Percentiles rank a stretch among this genome's conserved stretches.
These are phyloP conservation scores for Poecilia gillii DNA, from an alignment of 2,797 vertebrate genomes.

Conservation along the genomic window DNA sequence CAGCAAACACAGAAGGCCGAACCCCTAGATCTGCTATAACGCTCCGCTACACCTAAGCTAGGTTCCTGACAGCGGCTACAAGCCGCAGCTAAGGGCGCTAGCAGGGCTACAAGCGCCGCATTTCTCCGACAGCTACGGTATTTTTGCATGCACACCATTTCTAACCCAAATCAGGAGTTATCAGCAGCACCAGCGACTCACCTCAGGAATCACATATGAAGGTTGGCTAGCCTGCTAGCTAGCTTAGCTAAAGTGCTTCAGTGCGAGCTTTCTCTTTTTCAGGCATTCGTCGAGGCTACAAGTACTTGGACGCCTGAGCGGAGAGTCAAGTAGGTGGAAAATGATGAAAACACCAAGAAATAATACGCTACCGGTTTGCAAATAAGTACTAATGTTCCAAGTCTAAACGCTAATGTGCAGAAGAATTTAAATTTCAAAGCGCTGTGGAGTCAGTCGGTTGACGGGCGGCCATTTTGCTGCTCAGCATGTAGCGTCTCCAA, in stretches of 20 bases:
- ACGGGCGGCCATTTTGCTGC: conserved; percentile 88
- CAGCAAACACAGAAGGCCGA: conserved; percentile 21
- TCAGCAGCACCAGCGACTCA: conserved; percentile 78
- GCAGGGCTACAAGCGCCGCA: not conserved
- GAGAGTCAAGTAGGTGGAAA: conserved; percentile 64
- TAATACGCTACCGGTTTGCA: conserved; percentile 53
- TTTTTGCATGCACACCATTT: conserved; percentile 4
- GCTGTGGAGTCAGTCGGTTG: conserved; percentile 82
- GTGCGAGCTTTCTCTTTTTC: conserved; percentile 91
- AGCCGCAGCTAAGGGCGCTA: conserved; percentile 46
- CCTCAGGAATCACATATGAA: conserved; percentile 89
- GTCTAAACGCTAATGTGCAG: conserved; percentile 80
- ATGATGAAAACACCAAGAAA: conserved; percentile 47
- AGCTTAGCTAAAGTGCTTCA: conserved; percentile 97
- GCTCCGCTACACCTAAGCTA: conserved; percentile 54
- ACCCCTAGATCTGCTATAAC: conserved; percentile 24
- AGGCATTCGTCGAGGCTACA: conserved; percentile 96
- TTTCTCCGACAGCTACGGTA: not conserved
- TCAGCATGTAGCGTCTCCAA: conserved; percentile 79
- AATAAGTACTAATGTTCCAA: conserved; percentile 71
- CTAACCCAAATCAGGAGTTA: accelerated
- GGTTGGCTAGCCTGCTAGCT: conserved; percentile 77
- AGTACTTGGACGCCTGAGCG: conserved; percentile 83
- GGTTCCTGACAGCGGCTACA: conserved; percentile 47
- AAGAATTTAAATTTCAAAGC: conserved; percentile 81